Conservation (phyloP, 2,113 vertebrate species). For the Spea multiplicata region DNA sequence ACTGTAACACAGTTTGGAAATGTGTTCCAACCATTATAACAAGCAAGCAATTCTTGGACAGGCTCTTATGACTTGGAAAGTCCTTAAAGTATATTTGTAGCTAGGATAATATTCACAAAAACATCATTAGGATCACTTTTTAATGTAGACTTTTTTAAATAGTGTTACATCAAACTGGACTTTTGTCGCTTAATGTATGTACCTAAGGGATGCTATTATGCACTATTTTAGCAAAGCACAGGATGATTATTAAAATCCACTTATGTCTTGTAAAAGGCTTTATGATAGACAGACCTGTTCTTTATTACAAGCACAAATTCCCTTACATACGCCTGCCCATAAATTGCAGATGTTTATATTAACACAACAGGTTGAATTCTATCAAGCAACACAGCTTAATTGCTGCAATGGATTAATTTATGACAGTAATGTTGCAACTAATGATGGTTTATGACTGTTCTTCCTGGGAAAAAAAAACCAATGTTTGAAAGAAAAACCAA, state of each 20-base stretch:
- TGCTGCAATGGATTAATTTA: conserved; percentile 71
- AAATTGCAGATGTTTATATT: conserved; percentile 53
- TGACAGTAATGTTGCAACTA: conserved; percentile 77
- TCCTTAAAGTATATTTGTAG: no score
- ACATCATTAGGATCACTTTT: no score
- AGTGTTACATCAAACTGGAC: no score
- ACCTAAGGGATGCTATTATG: no score
- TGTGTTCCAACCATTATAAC: conserved; percentile 26
- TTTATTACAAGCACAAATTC: conserved; percentile 52
- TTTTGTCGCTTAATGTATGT: no score
- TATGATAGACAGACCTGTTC: no score
- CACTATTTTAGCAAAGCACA: no score
- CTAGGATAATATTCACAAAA: no score
- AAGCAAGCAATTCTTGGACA: conserved; percentile 62
- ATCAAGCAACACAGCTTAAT: conserved; percentile 67
- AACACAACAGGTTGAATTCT: conserved; percentile 65
- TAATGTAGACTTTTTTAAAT: no score
- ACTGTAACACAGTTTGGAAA: conserved; percentile 21
- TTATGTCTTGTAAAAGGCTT: no score
- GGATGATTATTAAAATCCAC: no score
- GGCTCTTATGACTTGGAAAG: conserved; percentile 68
- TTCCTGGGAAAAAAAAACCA: conserved; percentile 71
- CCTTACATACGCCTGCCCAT: conserved; percentile 73
- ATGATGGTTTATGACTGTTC: conserved; percentile 72
- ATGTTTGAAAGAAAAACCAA: conserved; percentile 53